A percentile compares a stretch with the other conserved stretches of the same genome.
phyloP scores from a whole-genome alignment of 2,797 vertebrate genomes.

The Stomatorhinus walkeri region DNA sequence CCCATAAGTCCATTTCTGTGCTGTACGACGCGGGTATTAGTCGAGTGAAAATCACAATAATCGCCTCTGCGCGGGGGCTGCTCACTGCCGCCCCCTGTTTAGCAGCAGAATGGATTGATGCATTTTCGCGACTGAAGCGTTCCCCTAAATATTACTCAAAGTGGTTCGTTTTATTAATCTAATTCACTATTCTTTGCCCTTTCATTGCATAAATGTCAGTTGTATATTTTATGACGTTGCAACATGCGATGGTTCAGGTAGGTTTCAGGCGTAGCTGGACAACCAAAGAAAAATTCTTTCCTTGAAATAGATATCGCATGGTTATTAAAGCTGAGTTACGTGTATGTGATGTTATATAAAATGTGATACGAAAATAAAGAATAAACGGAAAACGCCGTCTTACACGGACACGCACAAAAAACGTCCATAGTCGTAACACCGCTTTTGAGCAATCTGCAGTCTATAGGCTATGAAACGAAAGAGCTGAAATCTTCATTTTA shows the following conservation, averaged over 20 bases:
- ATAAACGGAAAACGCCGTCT: neutral
- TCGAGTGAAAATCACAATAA: neutral
- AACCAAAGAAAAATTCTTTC: neutral
- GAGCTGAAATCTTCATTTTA: neutral
- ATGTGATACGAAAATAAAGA: neutral
- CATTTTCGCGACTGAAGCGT: neutral
- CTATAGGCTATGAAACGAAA: neutral
- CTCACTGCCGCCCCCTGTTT: neutral
- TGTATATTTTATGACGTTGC: neutral
- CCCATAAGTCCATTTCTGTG: neutral
- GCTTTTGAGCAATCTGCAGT: neutral
- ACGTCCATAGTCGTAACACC: neutral
- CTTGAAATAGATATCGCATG: neutral
- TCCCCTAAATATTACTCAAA: neutral
- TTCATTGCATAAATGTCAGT: neutral
- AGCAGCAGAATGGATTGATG: neutral
- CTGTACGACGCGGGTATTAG: neutral
- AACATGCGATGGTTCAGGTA: neutral
- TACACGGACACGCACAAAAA: neutral
- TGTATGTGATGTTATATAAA: neutral
- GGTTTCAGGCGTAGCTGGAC: neutral
- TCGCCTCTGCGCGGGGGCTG: neutral
- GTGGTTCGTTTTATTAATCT: neutral
- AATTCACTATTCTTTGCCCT: neutral
- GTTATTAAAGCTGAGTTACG: neutral